A percentile compares a stretch with the other conserved stretches of the same genome.
Conservation (phyloP, 1,140 invertebrate genomes). For the Aphis craccivora region DNA sequence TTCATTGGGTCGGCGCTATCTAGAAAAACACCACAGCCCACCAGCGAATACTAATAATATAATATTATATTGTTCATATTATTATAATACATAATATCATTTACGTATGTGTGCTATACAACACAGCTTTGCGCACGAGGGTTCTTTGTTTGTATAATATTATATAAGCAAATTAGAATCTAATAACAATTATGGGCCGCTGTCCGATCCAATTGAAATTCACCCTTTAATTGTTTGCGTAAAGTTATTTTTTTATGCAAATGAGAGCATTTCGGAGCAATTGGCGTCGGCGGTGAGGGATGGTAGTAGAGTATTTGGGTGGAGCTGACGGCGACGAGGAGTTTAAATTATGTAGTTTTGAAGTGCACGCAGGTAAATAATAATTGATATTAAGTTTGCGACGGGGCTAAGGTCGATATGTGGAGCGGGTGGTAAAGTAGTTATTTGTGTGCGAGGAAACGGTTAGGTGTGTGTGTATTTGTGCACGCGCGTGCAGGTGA, state of each 20-base stretch:
- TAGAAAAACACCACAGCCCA: not conserved
- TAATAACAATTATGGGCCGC: not conserved
- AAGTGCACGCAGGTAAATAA: slow-evolving; percentile 36
- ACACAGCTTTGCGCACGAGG: too few relatives aligned
- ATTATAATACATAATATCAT: not conserved
- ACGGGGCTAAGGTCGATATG: not conserved
- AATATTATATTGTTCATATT: not conserved
- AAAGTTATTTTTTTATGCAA: slow-evolving; percentile 22
- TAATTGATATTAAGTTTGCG: slow-evolving; percentile 38
- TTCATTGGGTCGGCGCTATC: not conserved
- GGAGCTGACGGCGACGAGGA: not conserved
- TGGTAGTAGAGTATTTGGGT: not conserved
- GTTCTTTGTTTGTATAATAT: slow-evolving; percentile 28
- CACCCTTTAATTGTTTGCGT: slow-evolving; percentile 26
- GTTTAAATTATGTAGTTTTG: slow-evolving; percentile 32
- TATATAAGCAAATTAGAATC: slow-evolving; percentile 30
- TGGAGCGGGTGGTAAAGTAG: not conserved
- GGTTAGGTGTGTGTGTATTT: not conserved
- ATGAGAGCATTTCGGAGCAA: not conserved
- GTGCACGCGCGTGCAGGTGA: not conserved
- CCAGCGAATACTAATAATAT: not conserved
- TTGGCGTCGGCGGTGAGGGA: not conserved
- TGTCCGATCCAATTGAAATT: slow-evolving; percentile 32
- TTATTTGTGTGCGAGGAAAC: slow-evolving; percentile 1
- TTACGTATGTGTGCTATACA: not conserved